Evolutionary conservation across 1,140 invertebrate genomes (phyloP), one percentile per base, ranked within the genome.

Genomic region (Anastrepha obliqua): DNA sequence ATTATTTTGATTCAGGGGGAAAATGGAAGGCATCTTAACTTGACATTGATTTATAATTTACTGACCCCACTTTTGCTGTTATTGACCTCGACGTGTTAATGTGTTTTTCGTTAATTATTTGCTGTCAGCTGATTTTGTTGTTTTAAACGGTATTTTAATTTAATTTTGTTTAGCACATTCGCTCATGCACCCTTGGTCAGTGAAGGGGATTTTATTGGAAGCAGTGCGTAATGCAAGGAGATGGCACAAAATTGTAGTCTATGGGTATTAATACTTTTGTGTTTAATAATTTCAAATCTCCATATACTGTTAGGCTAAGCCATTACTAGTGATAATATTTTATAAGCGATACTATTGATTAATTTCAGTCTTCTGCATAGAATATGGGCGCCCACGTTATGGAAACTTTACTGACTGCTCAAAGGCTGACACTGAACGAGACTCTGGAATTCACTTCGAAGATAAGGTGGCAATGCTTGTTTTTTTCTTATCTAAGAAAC

Each of bases 11-110:
- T 74, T 74, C 42, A 42, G 42, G 13, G 44, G 67, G 13, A 70
- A 70, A 55, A 74, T 74, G 67, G 67, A 74, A 74, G 67, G 67
- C 67, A 15, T 74, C 67, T 74, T 44, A 44, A 47, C 15, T 74
- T 74, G 67, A 47, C 67, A 74, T 74, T 74, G 67, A 74, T 74
- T n/a, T 44, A 74, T 44, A 42, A 74, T 44, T 74, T 47, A 8
- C 15, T 44, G 67, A 47, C 11, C 67, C 67, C 67, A 74, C 67
- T 74, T 74, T 74, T 74, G 42, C 42, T 74, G 67, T 15, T 74
- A 74, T 74, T 47, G 67, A 74, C 67, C 67, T 74, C 67, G 2
- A 4, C 39, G 42, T 42, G 39, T 74, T 47, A 74, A 74, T 74
- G 67, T 3, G 42, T 47, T 74, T 74, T 74, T 65, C 64, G 9